These are phyloP conservation scores for Dermatemys mawii DNA, from an alignment of 2,113 vertebrate species.

Conservation along the genomic window DNA sequence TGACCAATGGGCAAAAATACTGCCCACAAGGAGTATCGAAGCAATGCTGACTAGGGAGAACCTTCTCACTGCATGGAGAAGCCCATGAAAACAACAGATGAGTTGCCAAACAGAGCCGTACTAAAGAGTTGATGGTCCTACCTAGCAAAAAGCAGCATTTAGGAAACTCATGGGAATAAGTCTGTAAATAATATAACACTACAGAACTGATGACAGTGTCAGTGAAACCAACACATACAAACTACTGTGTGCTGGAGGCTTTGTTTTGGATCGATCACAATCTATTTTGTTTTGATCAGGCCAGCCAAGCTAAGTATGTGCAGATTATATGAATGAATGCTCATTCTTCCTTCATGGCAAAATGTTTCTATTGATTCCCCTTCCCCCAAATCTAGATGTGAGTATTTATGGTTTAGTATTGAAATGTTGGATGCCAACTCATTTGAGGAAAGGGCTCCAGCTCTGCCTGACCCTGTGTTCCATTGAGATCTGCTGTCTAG, in stretches of 20 bases:
- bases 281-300: neutral
- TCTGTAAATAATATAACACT: neutral
- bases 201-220: neutral
- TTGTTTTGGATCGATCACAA: neutral
- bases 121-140: neutral
- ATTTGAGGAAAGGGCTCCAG: neutral
- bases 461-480: neutral
- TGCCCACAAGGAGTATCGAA: neutral
- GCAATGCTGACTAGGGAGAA: neutral
- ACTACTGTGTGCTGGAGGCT: neutral
- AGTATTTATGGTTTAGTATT: neutral
- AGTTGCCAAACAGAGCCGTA: neutral
- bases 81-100: neutral
- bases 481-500: neutral
- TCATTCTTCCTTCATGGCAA: neutral
- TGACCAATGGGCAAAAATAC: neutral
- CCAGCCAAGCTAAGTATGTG: neutral
- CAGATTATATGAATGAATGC: neutral
- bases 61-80: neutral
- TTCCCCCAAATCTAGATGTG: neutral
- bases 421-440: neutral
- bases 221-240: neutral
- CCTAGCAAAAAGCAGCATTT: neutral
- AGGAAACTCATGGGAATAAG: rapidly evolving
- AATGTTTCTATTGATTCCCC: neutral